phyloP scores from a whole-genome alignment of 2,113 vertebrate genomes.

The Tenrec ecaudatus region DNA sequence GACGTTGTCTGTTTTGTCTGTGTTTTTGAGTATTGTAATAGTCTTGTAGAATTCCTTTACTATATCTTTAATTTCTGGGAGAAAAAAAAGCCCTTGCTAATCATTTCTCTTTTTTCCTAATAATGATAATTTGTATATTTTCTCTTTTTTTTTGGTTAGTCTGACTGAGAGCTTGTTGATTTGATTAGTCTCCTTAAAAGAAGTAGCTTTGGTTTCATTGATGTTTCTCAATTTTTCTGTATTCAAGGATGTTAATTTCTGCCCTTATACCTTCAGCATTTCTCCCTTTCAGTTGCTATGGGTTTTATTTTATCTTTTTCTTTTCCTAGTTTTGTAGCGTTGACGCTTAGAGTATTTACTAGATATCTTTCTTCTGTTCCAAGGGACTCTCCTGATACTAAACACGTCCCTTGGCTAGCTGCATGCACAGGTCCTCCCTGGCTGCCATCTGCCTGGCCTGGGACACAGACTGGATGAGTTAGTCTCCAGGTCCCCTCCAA shows the following conservation, averaged over 20 bases:
- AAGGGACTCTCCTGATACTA: too few species aligned
- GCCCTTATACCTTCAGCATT: too few species aligned
- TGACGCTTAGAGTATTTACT: neutral
- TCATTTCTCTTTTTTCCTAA: neutral
- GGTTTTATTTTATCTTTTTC: neutral
- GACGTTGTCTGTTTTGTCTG: neutral
- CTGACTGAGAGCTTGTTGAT: neutral
- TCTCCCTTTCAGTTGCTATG: neutral
- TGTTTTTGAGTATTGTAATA: neutral
- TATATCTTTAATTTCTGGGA: neutral
- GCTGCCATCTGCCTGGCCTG: neutral
- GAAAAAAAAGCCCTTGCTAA: too few species aligned
- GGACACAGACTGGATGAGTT: fast-evolving
- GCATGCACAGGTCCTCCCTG: fast-evolving
- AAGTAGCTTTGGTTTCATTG: neutral
- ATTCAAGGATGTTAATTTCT: too few species aligned
- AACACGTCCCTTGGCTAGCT: fast-evolving
- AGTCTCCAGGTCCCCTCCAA: fast-evolving
- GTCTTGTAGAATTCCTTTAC: neutral
- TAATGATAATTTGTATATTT: neutral
- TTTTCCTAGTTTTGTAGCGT: neutral
- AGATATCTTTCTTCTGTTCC: neutral
- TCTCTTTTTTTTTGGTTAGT: too few species aligned
- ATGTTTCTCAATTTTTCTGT: neutral
- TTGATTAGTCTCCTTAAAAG: neutral